Evolutionary conservation across 2,888 invertebrate genomes (phyloP).

Genomic region (Oscheius myriophilus): DNA sequence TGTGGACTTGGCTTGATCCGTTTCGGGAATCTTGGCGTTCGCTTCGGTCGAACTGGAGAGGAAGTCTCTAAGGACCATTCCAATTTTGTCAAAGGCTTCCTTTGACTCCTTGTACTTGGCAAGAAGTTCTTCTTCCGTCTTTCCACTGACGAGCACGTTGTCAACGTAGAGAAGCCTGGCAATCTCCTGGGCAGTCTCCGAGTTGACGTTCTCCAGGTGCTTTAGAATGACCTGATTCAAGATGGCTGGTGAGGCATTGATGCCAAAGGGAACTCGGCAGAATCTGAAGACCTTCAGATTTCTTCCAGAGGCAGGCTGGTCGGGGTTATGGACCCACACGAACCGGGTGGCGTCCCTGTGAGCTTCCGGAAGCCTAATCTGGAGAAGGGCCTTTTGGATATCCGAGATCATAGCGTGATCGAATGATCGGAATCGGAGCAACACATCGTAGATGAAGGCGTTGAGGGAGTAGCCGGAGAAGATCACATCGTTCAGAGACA

Average conservation of each 20-base stretch:
- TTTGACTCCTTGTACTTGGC: not conserved
- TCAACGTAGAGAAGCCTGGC: constrained; percentile 6
- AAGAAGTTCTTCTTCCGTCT: constrained; percentile 4
- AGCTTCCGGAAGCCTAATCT: not conserved
- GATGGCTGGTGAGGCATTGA: constrained; percentile 1
- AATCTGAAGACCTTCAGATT: not conserved
- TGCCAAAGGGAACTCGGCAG: not conserved
- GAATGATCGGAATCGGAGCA: not conserved
- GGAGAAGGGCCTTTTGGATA: not conserved
- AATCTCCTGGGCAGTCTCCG: constrained; percentile 3
- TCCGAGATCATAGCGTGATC: not conserved
- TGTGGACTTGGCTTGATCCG: too few relatives aligned
- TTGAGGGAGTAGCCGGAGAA: not conserved
- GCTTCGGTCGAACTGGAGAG: too few relatives aligned
- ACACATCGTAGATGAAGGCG: too few relatives aligned
- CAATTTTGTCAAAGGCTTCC: too few relatives aligned
- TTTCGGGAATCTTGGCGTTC: too few relatives aligned
- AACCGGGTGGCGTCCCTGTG: not conserved
- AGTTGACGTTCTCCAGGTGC: not conserved
- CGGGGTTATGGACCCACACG: not conserved
- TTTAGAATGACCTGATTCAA: not conserved
- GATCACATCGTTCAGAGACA: not conserved
- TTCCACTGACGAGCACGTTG: not conserved
- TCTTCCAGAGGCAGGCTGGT: not conserved
- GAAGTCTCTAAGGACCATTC: too few relatives aligned